Evolutionary conservation across 1,140 invertebrate species (phyloP), one percentile per base, ranked within the genome.

Genomic region (Drosophila pseudoananassae): DNA sequence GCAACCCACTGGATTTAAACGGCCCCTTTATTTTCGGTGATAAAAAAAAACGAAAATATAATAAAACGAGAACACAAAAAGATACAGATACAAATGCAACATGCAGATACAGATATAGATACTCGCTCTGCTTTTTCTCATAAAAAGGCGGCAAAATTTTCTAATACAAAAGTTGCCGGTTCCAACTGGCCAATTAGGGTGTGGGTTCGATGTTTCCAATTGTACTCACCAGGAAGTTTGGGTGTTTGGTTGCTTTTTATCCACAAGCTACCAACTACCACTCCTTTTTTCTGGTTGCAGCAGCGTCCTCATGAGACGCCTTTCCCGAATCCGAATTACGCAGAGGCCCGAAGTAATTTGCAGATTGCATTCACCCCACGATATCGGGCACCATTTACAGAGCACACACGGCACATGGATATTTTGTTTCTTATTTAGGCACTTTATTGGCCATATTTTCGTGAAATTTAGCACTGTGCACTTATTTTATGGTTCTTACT

Each of bases 71-170:
- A 36, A n/a, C 4, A 31, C 9, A 8, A 31, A 31, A 36, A 36
- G 4, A 36, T 36, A 36, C 33, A 36, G 33, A 36, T 36, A 36
- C 33, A 36, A 36, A 36, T 36, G 33, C 33, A 36, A 36, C 33
- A 36, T 36, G 40, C 40, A 14, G 40, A 14, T 43, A 17, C n/a
- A 15, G 40, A 43, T 43, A 15, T 43, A 43, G 40, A 36, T 12
- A 36, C 45, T 40, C 25, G 10, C 43, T 55, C 43, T 70, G 64
- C 51, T 68, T 84, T 83, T 83, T 69, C 49, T 57, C 60, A 84
- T 58, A 83, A 79, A 83, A 84, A 83, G 81, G 81, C 80, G 80
- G 79, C 81, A 82, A 82, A 82, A 83, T 58, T 74, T 72, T 70
- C 46, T 70, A 65, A 45, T 58, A 61, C 8, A 65, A 75, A 75